A percentile compares a stretch with the other conserved stretches of the same genome.
Conservation (phyloP, 2,797 vertebrate genomes). For the Microchirus variegatus region DNA sequence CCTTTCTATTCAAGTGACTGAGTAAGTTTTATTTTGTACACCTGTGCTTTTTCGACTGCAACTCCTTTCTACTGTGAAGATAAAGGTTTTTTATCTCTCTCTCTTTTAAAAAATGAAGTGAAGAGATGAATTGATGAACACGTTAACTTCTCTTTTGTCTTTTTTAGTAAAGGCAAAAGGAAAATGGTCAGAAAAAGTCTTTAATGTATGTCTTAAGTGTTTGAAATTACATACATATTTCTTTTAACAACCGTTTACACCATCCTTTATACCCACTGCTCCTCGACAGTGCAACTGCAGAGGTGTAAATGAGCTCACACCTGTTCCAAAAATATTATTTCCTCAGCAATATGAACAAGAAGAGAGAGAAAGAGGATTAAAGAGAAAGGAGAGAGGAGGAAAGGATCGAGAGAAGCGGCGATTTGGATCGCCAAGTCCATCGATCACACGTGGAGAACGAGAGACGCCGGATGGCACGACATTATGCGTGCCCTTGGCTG, state of each 20-base stretch:
- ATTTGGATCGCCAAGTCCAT: slow-evolving; percentile 23
- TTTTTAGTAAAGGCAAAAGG: too few relatives aligned
- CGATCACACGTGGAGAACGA: slow-evolving; percentile 26
- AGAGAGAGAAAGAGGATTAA: slow-evolving; percentile 5
- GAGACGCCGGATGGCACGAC: slow-evolving; percentile 29
- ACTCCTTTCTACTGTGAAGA: too few relatives aligned
- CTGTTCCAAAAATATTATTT: slow-evolving; percentile 18
- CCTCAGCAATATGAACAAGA: slow-evolving; percentile 7
- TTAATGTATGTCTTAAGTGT: background rate
- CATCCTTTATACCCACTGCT: background rate
- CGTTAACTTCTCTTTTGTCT: background rate
- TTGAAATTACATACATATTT: background rate
- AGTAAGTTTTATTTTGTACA: slow-evolving; percentile 20
- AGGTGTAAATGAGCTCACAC: slow-evolving; percentile 21
- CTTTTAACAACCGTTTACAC: background rate
- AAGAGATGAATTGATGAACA: background rate
- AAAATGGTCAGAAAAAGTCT: background rate
- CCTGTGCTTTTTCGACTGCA: background rate
- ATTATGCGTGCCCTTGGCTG: slow-evolving; percentile 24
- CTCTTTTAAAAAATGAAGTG: background rate
- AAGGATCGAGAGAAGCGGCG: slow-evolving; percentile 7
- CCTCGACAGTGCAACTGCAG: background rate
- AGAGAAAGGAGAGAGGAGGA: slow-evolving; percentile 2
- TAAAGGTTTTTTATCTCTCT: background rate
- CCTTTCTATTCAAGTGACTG: slow-evolving; percentile 5